Conservation (phyloP, 2,888 invertebrate species). For the Mechanitis messenoides region DNA sequence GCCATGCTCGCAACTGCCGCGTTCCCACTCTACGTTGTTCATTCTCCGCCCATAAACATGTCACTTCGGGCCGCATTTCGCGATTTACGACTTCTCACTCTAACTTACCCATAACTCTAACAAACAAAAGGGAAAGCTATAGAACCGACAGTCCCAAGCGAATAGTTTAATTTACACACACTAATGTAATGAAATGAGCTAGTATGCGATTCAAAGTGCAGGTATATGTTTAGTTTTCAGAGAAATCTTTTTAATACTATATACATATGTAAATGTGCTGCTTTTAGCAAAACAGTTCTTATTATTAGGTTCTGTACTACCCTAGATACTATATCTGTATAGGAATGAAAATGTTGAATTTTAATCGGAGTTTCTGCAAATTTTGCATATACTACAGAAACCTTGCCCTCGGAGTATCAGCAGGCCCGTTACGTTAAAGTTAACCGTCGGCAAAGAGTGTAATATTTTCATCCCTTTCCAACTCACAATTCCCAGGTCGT, state of each 20-base stretch:
- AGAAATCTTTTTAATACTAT: constrained; percentile 32
- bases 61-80: constrained; percentile 65
- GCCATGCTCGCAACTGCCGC: constrained; percentile 71
- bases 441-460: constrained; percentile 67
- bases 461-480: constrained; percentile 73
- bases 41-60: constrained; percentile 76
- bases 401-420: constrained; percentile 61
- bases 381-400: constrained; percentile 51
- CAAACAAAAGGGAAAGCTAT: constrained; percentile 77
- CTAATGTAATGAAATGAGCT: constrained; percentile 66
- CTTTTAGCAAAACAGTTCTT: background rate
- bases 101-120: constrained; percentile 71
- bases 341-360: background rate
- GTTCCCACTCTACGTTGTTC: constrained; percentile 60
- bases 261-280: background rate
- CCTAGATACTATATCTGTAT: no score
- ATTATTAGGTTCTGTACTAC: background rate
- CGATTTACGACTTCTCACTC: constrained; percentile 76
- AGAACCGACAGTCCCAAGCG: constrained; percentile 74
- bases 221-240: constrained; percentile 44
- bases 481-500: constrained; percentile 78
- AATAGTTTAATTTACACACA: constrained; percentile 76
- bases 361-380: constrained; percentile 30
- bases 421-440: constrained; percentile 59
- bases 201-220: constrained; percentile 60